Percentiles rank a stretch among this genome's conserved stretches.
These are phyloP conservation scores for Tympanoctomys barrerae DNA, from an alignment of 2,797 vertebrate genomes.

Conservation along the genomic window DNA sequence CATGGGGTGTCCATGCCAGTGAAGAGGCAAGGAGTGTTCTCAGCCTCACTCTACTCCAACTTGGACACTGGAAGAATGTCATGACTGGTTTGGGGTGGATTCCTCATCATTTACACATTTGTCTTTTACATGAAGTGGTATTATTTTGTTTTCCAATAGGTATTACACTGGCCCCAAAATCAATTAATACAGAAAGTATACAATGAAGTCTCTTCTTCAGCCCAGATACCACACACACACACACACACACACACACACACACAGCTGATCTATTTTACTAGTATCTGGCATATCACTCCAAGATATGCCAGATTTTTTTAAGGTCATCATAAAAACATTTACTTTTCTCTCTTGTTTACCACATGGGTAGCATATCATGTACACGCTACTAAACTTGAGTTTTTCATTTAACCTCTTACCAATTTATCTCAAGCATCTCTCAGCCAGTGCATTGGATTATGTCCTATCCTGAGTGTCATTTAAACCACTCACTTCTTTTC, in stretches of 20 bases:
- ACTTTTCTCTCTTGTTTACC: neutral
- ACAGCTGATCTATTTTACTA: too few relatives aligned
- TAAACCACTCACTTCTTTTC: neutral
- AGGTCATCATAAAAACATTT: neutral
- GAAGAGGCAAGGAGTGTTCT: neutral
- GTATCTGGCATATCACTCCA: neutral
- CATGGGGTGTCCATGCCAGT: fast-evolving
- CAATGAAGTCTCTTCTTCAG: neutral
- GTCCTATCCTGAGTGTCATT: neutral
- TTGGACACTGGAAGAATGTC: neutral
- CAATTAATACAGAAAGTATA: neutral
- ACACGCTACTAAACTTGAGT: neutral
- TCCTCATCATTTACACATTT: neutral
- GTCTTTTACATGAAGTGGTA: neutral
- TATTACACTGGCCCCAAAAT: constrained; percentile 1
- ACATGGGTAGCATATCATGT: too few relatives aligned
- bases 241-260: neutral
- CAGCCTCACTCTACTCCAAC: neutral
- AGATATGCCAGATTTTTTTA: neutral
- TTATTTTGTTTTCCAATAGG: neutral
- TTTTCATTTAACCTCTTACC: neutral
- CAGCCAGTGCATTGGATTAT: neutral
- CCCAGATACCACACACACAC: too few relatives aligned
- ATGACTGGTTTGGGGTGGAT: neutral
- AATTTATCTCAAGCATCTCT: neutral